These are phyloP conservation scores for Parazoanthus darwini DNA, from an alignment of 92 coral and sea anemone species.

Conservation along the genomic window DNA sequence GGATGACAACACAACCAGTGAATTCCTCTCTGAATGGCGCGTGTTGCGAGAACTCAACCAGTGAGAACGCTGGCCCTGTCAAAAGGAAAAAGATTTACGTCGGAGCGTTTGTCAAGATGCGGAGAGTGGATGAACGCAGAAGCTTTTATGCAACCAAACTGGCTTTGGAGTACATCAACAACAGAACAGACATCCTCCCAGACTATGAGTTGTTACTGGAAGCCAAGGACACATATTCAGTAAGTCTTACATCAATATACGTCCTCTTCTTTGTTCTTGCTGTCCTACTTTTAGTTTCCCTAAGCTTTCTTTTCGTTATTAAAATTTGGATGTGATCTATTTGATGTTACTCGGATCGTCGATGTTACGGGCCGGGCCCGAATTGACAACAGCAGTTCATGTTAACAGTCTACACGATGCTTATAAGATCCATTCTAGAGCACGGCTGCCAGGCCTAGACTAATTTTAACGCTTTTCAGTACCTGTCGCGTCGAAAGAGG, in stretches of 20 bases:
- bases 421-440: no score
- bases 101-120: conserved; percentile 40
- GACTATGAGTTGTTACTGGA: conserved; percentile 19
- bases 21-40: conserved; percentile 16
- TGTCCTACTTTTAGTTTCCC: no score
- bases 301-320: no score
- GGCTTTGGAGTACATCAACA: conserved; percentile 39
- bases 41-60: conserved; percentile 29
- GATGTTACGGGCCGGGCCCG: no score
- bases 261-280: no score
- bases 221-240: conserved; percentile 29
- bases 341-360: no score
- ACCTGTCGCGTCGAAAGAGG: no score
- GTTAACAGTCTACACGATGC: no score
- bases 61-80: background rate
- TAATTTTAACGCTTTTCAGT: no score
- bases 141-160: conserved; percentile 25
- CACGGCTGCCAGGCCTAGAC: no score
- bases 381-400: no score
- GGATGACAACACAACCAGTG: background rate
- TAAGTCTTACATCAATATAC: background rate
- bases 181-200: conserved; percentile 42
- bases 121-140: background rate
- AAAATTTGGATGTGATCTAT: no score
- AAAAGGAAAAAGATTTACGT: conserved; percentile 25